phyloP scores from a whole-genome alignment of 2,113 vertebrate genomes.

The Stegastes partitus region DNA sequence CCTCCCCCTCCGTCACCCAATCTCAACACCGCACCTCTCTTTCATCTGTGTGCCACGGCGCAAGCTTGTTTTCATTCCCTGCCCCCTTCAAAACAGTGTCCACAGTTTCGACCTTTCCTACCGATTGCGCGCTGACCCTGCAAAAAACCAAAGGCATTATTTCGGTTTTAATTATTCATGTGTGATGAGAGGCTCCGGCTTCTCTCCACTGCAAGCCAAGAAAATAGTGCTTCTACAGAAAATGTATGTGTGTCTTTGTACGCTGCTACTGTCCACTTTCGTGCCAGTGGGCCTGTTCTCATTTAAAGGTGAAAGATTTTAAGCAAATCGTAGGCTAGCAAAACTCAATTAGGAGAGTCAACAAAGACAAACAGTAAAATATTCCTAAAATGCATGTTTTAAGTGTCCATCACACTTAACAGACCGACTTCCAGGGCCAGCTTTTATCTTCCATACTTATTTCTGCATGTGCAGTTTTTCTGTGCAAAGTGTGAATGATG shows the following conservation, averaged over 20 bases:
- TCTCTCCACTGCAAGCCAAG: conserved; percentile 57
- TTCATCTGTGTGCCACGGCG: conserved; percentile 56
- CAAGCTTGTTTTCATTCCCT: conserved; percentile 62
- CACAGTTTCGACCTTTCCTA: conserved; percentile 71
- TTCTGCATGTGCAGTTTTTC: no score
- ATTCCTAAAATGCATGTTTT: not conserved
- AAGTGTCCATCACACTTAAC: not conserved
- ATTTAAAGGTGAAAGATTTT: not conserved
- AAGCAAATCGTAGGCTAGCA: not conserved
- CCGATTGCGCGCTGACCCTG: conserved; percentile 80
- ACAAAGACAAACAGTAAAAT: not conserved
- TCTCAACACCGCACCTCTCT: conserved; percentile 56
- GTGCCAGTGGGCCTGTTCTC: conserved; percentile 2
- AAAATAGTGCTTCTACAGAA: conserved; percentile 40
- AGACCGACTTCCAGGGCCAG: not conserved
- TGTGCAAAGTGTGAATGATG: no score
- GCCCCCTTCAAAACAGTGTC: conserved; percentile 52
- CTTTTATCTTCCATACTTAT: not conserved
- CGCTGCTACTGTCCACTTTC: conserved; percentile 4
- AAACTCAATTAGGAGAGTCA: not conserved
- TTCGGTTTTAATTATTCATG: conserved; percentile 84
- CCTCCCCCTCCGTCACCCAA: conserved; percentile 31
- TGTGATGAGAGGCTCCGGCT: conserved; percentile 68
- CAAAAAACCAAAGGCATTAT: conserved; percentile 73
- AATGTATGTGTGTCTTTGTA: conserved; percentile 11